phyloP scores from a whole-genome alignment of 2,113 vertebrate genomes.

The Ceyx melanurus region DNA sequence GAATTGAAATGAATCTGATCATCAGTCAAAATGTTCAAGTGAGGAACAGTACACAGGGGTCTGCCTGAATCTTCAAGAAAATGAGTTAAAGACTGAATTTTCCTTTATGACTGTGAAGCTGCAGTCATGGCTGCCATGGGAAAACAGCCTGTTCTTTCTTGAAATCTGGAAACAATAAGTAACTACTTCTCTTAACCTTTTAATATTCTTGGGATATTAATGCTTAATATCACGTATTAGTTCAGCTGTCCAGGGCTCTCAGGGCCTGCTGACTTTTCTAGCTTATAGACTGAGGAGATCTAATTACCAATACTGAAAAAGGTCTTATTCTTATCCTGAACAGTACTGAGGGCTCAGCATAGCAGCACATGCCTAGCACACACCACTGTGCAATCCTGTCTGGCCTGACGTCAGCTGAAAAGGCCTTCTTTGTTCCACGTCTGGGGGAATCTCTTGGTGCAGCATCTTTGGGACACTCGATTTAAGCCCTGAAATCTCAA shows the following conservation, averaged over 20 bases:
- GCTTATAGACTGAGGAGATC: background rate
- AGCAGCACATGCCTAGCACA: rapidly evolving
- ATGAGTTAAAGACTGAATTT: background rate
- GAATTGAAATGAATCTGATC: conserved; percentile 9
- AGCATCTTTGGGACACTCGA: background rate
- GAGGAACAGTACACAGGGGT: background rate
- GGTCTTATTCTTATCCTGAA: background rate
- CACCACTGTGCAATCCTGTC: background rate
- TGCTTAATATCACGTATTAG: background rate
- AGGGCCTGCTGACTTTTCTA: background rate
- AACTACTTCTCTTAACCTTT: background rate
- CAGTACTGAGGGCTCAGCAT: rapidly evolving
- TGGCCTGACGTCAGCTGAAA: background rate
- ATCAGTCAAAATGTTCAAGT: conserved; percentile 30
- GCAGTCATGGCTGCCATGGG: background rate
- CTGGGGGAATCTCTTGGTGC: background rate
- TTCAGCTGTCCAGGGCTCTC: background rate
- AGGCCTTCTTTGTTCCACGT: background rate
- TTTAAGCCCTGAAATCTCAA: background rate
- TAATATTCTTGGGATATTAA: background rate
- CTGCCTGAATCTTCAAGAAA: conserved; percentile 10
- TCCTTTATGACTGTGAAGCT: background rate
- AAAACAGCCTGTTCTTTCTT: background rate
- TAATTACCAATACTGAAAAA: background rate
- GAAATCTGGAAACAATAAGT: background rate